A percentile compares a stretch with the other conserved stretches of the same genome.
Conservation (phyloP, 92 coral and sea anemone genomes). For the Palythoa grandiflora region DNA sequence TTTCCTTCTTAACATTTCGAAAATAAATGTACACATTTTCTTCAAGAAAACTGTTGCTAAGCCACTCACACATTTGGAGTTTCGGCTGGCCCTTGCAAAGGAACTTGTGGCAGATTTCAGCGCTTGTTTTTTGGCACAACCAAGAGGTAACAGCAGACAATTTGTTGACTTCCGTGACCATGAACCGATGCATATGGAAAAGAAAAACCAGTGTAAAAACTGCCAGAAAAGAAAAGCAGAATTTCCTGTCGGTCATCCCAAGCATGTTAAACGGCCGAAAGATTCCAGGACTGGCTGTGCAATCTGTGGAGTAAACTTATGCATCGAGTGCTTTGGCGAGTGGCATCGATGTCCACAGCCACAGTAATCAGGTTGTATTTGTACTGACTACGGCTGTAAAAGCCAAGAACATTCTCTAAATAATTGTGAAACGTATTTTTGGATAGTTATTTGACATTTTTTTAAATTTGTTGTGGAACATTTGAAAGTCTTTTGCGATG, state of each 20-base stretch:
- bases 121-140: constrained; percentile 5
- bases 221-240: constrained; percentile 25
- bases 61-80: constrained; percentile 22
- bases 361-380: constrained; percentile 16
- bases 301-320: constrained; percentile 22
- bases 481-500: constrained; percentile 1
- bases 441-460: constrained; percentile 19
- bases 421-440: constrained; percentile 25
- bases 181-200: constrained; percentile 9
- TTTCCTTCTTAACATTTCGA: constrained; percentile 8
- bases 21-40: neutral
- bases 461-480: constrained; percentile 11
- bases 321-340: constrained; percentile 27
- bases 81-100: constrained; percentile 5
- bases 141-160: neutral
- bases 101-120: constrained; percentile 8
- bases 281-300: constrained; percentile 26
- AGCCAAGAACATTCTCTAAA: constrained; percentile 22
- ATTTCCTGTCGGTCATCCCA: constrained; percentile 23
- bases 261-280: constrained; percentile 23
- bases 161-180: constrained; percentile 22
- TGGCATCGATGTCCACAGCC: constrained; percentile 31
- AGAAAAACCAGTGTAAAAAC: constrained; percentile 14
- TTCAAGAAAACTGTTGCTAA: neutral
- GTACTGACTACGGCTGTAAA: constrained; percentile 9